phyloP scores from a whole-genome alignment of 2,888 invertebrate genomes.

The Emmelina monodactyla region DNA sequence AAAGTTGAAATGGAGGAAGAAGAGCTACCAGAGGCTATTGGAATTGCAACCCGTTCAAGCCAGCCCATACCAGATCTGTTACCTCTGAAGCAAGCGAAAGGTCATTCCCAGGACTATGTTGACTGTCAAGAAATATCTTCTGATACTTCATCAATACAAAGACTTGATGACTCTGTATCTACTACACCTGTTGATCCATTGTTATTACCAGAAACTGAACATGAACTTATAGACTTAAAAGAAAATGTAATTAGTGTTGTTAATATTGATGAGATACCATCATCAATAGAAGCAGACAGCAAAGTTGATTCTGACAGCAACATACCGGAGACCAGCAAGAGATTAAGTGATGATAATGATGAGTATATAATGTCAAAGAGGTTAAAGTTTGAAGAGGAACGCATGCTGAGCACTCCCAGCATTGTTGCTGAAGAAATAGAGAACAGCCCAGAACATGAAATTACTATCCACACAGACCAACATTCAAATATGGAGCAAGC shows the following conservation, averaged over 20 bases:
- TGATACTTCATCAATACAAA: conserved; percentile 43
- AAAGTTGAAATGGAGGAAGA: conserved; percentile 49
- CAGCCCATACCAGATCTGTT: conserved; percentile 54
- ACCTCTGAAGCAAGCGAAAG: conserved; percentile 46
- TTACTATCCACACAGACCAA: conserved; percentile 33
- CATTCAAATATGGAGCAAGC: conserved; percentile 31
- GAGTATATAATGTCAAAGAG: conserved; percentile 38
- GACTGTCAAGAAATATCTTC: conserved; percentile 51
- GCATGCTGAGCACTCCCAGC: conserved; percentile 25
- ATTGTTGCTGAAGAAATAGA: conserved; percentile 6
- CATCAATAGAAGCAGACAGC: conserved; percentile 39
- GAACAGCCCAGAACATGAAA: conserved; percentile 21
- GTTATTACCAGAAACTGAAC: conserved; percentile 43
- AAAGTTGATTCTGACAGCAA: conserved; percentile 33
- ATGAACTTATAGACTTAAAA: conserved; percentile 40
- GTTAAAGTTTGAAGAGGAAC: conserved; percentile 45
- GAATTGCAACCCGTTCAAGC: conserved; percentile 31
- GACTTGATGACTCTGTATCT: conserved; percentile 47
- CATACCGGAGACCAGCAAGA: conserved; percentile 36
- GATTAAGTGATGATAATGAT: conserved; percentile 41
- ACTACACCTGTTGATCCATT: conserved; percentile 56
- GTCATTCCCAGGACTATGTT: conserved; percentile 42
- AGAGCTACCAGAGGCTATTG: conserved; percentile 22
- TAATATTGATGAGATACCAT: conserved; percentile 42
- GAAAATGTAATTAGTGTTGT: conserved; percentile 46